phyloP scores from a whole-genome alignment of 2,797 vertebrate genomes.

The Aphelocoma californica region DNA sequence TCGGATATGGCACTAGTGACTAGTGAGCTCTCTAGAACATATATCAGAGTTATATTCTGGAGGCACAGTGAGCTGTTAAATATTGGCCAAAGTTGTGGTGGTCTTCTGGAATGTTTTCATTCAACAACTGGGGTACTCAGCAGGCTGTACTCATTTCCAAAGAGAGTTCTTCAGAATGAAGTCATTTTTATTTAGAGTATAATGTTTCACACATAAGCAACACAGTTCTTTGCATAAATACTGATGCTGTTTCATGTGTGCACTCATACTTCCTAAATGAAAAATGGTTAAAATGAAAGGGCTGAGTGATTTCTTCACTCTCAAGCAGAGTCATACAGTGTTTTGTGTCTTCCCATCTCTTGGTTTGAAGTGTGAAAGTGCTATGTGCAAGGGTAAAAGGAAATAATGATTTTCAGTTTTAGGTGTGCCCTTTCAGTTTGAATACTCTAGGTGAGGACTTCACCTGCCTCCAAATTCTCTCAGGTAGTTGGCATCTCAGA shows the following conservation, averaged over 20 bases:
- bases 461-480: neutral
- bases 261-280: neutral
- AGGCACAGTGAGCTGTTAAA: neutral
- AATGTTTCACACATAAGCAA: neutral
- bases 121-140: neutral
- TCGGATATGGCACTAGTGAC: neutral
- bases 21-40: neutral
- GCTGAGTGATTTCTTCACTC: neutral
- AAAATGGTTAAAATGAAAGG: neutral
- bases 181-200: neutral
- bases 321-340: neutral
- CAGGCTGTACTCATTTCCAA: neutral
- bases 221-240: neutral
- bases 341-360: conserved; percentile 32
- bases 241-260: neutral
- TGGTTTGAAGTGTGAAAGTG: conserved; percentile 21
- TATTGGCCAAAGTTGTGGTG: neutral
- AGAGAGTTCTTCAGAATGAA: neutral
- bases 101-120: neutral
- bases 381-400: neutral
- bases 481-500: neutral
- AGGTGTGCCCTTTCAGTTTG: neutral
- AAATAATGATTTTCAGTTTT: neutral
- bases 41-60: neutral
- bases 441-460: neutral